phyloP scores from a whole-genome alignment of 2,113 vertebrate species.

The Dissostichus mawsoni region DNA sequence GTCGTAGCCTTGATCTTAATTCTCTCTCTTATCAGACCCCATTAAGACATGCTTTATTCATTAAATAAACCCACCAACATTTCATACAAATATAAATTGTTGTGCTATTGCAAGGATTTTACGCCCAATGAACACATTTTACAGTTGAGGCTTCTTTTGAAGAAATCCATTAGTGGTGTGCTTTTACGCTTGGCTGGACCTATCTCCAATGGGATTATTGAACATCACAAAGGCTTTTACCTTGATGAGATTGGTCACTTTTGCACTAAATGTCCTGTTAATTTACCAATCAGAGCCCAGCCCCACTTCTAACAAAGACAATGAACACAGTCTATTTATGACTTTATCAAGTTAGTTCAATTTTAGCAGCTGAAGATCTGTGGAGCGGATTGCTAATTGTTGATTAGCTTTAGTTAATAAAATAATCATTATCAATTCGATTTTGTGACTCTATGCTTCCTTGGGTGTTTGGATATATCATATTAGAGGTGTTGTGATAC shows the following conservation, averaged over 20 bases:
- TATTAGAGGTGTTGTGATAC: no score
- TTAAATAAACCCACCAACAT: no score
- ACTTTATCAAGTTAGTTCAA: constrained; percentile 10
- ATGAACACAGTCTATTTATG: background rate
- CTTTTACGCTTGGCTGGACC: background rate
- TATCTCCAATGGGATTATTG: background rate
- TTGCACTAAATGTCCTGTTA: background rate
- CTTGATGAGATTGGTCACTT: background rate
- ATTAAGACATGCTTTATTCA: constrained; percentile 24
- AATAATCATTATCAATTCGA: background rate
- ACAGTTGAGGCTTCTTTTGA: background rate
- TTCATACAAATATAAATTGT: background rate
- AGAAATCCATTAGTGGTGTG: no score
- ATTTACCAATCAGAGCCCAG: background rate
- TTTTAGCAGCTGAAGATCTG: background rate
- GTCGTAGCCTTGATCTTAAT: constrained; percentile 8
- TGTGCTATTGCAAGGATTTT: background rate
- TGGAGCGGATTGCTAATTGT: constrained; percentile 1
- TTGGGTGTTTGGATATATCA: no score
- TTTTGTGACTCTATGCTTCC: background rate
- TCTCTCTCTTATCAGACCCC: constrained; percentile 24
- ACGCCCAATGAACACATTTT: background rate
- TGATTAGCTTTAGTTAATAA: no score
- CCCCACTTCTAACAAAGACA: background rate
- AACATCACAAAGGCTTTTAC: constrained; percentile 9